Evolutionary conservation across 2,113 vertebrate species (phyloP).

Genomic region (Ictidomys tridecemlineatus): DNA sequence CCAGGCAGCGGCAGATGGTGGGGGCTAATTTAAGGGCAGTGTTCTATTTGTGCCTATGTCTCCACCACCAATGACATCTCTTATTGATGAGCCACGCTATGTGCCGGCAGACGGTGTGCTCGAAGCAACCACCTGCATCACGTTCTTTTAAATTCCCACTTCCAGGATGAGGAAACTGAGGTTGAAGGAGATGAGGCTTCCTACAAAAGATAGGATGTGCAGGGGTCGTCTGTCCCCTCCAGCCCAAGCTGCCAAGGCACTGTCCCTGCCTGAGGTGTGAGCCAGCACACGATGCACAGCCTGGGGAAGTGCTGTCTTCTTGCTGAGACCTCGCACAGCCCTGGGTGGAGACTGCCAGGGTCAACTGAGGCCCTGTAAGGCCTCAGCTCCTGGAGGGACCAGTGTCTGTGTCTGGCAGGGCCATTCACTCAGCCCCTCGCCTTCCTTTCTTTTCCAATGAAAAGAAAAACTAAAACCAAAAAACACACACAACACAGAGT

Average conservation of each 20-base stretch:
- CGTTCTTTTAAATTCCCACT: not conserved
- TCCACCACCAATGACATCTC: not conserved
- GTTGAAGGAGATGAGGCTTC: not conserved
- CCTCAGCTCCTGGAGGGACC: not conserved
- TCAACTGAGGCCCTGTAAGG: not conserved
- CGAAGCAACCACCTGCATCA: rapidly evolving
- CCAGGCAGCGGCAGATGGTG: not conserved
- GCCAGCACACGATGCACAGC: not conserved
- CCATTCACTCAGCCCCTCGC: not conserved
- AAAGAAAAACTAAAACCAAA: not conserved
- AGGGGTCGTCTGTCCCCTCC: not conserved
- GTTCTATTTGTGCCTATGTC: not conserved
- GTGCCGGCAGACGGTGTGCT: not conserved
- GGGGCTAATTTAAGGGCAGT: not conserved
- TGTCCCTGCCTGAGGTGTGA: not conserved
- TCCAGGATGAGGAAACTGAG: not conserved
- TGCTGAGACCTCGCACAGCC: not conserved
- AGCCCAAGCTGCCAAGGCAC: not conserved
- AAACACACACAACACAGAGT: not conserved
- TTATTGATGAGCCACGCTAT: not conserved
- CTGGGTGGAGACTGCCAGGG: not conserved
- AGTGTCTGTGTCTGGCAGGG: not conserved
- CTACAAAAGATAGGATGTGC: not conserved
- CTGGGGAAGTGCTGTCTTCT: not conserved
- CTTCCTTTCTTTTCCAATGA: constrained; percentile 39